Conservation (phyloP, 2,797 vertebrate genomes). For the Periophthalmus magnuspinnatus region DNA sequence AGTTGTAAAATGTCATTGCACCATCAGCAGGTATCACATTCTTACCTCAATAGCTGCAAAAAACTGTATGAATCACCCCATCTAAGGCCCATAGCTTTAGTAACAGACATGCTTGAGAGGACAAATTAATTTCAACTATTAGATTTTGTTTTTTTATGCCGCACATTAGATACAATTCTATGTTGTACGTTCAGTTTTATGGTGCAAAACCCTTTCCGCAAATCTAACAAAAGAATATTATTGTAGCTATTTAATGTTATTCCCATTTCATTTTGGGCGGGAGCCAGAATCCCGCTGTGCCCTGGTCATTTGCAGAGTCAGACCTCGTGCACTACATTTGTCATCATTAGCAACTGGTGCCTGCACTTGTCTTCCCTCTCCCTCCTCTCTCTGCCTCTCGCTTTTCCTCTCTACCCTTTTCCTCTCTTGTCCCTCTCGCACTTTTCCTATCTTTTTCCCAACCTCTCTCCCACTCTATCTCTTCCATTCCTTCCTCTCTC, state of each 20-base stretch:
- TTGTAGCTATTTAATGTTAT: neutral
- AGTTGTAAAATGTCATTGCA: too few relatives aligned
- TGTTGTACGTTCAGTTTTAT: too few relatives aligned
- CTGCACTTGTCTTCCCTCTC: conserved; percentile 11
- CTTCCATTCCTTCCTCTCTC: neutral
- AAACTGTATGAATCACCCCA: too few relatives aligned
- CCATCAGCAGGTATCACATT: too few relatives aligned
- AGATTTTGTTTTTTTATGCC: too few relatives aligned
- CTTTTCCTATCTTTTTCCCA: neutral
- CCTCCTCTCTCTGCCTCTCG: neutral
- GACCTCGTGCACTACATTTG: conserved; percentile 32
- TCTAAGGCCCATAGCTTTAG: too few relatives aligned
- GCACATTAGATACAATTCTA: too few relatives aligned
- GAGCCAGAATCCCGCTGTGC: conserved; percentile 23
- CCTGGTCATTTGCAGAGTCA: conserved; percentile 24
- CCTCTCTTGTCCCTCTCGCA: neutral
- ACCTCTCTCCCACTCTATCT: neutral
- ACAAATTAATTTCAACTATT: too few relatives aligned
- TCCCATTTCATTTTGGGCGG: neutral
- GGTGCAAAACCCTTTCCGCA: neutral
- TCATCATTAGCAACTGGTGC: conserved; percentile 38
- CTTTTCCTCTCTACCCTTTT: neutral
- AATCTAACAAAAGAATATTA: neutral
- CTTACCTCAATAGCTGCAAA: too few relatives aligned
- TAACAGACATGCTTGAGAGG: too few relatives aligned